Base-by-base conservation (phyloP, 2,888 invertebrate species). In the Epinotia brunnichana region DNA sequence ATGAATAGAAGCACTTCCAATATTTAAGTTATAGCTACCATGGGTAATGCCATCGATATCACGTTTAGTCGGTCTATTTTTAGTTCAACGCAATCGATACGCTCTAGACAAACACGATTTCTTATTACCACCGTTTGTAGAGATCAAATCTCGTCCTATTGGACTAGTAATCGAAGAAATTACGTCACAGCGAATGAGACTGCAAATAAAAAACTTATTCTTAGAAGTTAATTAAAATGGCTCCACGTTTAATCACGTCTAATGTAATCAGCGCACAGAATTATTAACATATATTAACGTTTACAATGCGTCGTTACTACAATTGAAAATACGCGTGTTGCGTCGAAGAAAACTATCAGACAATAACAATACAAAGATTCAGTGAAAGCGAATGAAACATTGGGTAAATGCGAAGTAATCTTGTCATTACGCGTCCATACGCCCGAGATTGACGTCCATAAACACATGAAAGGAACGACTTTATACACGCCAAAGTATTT, bases 101-200 rank as follows among this genome's bases (percentile, higher is more conserved):
- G 71, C 75, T 77, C 77, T 81, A 80, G 82, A 83, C 84, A 86
- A 80, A 84, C 84, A 85, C 77, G 77, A 76, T 76, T 76, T 80
- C 77, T 81, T 82, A 84, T 85, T 85, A 84, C 81, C 84, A 81
- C 77, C 77, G 80, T 85, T 82, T 82, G 80, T 81, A 77, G 77
- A 83, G 80, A 85, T 85, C 81, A 62, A 79, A 82, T 85, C 80
- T 82, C 77, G 56, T 69, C 75, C 66, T 76, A 74, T 78, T 79
- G 73, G 74, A 74, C 76, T 74, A 76, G 80, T 79, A 80, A 80
- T 81, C 78, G 78, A 80, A 77, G 78, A 53, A 74, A 62, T 63
- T 63, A 51, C 74, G 71, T 74, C 74, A 69, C 54, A 51, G 54
- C 61, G 61, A 73, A 54, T 66, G 67, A 71, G 63, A 68, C 60